These are phyloP conservation scores for Holothuria glaberrima DNA, from an alignment of 35 echinoderm and acorn worm species.

Conservation along the genomic window DNA sequence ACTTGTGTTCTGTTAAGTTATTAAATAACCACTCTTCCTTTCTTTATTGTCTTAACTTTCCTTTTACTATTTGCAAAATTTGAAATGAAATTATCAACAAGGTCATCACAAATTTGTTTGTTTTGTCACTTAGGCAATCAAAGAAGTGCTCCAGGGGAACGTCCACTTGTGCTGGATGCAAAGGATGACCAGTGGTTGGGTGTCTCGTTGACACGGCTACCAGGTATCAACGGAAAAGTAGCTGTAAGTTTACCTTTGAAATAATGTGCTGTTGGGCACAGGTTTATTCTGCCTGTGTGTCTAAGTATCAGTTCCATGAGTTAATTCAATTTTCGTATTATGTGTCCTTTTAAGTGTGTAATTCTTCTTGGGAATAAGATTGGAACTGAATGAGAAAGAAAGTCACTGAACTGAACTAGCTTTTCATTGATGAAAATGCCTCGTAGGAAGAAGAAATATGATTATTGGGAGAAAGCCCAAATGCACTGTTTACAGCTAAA, in stretches of 20 bases:
- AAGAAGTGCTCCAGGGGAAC: conserved; percentile 55
- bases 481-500: no score
- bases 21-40: not conserved
- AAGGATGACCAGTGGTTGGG: conserved; percentile 98
- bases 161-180: conserved; percentile 73
- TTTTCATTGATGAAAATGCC: no score
- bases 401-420: no score
- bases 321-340: no score
- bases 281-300: no score
- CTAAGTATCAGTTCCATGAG: no score
- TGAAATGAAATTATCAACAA: not conserved
- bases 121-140: conserved; percentile 82
- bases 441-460: no score
- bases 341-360: no score
- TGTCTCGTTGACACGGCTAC: conserved; percentile 81
- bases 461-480: no score
- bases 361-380: no score
- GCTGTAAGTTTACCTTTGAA: conserved; percentile 67
- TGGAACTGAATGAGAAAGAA: no score
- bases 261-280: no score
- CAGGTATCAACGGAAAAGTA: conserved; percentile 73
- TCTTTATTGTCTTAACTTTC: not conserved
- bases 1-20: not conserved
- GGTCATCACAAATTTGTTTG: not conserved
- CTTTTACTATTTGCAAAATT: not conserved